Base-by-base conservation (phyloP, 2,113 vertebrate genomes). In the Opisthocomus hoazin region DNA sequence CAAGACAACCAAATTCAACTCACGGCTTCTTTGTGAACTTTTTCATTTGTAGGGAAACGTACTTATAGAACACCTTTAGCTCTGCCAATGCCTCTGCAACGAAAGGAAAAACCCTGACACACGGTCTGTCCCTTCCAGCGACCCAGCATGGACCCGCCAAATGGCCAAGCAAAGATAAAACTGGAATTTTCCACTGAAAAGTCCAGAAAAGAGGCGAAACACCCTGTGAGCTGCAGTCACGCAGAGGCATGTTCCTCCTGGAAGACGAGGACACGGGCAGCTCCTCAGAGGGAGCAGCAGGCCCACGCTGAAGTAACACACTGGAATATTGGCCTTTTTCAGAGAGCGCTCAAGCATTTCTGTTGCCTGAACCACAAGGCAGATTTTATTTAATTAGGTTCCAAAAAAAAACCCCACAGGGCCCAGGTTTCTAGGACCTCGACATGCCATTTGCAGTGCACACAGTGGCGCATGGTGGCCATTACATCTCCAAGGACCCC, bases 361-460 rank as follows among this genome's bases (percentile, higher is more conserved):
- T 30, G 27, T 41, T 46, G 65, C 53, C 26, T 37, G 54, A 73
- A 26, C 37, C 18, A 23, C 22, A 36, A 46, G 24, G 43, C 26
- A 41, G 36, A 12, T 46, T 78, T 53, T 39, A 66, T 30, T 70
- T 58, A 36, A 56, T 32, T 34, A 21, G 8, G 37, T 58, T 76
- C 58, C 6, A 24, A 57, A 87, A 39, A 30, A 10, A 48, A 8
- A 30, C 17, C 26, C 17, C 26, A 43, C 23, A 9, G 4, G 11
- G 15, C 6, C 10, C 4, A 43, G 10, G 24, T 58, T 77, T 39
- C 41, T 48, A 37, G 45, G n/a, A 43, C 30, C 30, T 56, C 5
- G 1, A 16, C 21, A 22, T 0, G 1, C 37, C 39, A 20, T 43
- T 58, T 48, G n/a, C 45, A 34, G 79, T 10, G 27, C 0, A 0